Conservation (phyloP, 2,797 vertebrate species). For the Enteromius anoplus region DNA sequence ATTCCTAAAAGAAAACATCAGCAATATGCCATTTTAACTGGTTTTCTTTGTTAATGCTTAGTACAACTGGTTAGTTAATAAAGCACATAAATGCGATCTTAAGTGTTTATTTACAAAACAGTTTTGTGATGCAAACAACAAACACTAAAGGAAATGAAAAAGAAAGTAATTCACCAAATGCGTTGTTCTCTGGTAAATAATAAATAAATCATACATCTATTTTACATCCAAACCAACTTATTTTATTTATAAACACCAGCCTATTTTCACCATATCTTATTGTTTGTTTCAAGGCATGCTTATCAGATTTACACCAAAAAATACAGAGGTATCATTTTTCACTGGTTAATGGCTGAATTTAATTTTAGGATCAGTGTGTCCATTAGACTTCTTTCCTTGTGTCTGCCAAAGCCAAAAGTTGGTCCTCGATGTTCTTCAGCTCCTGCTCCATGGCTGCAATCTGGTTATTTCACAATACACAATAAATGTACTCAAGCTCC, state of each 20-base stretch:
- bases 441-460: slow-evolving; percentile 72
- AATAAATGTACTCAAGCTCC: slow-evolving; percentile 10
- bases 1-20: background rate
- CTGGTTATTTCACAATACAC: slow-evolving; percentile 61
- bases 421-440: slow-evolving; percentile 71
- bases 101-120: background rate
- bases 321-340: background rate
- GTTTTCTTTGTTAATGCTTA: background rate
- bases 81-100: background rate
- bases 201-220: too few relatives aligned
- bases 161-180: background rate
- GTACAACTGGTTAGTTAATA: background rate
- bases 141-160: background rate
- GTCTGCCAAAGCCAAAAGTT: slow-evolving; percentile 65
- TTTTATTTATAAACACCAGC: background rate
- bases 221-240: slow-evolving; percentile 1
- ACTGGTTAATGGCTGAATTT: background rate
- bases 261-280: background rate
- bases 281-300: background rate
- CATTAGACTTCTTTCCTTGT: slow-evolving; percentile 26
- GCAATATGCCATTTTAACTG: background rate
- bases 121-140: background rate
- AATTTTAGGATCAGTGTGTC: background rate
- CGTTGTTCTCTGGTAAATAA: slow-evolving; percentile 1
- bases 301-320: background rate